These are phyloP conservation scores for Antheraea mylitta DNA, from an alignment of 1,140 invertebrate genomes.

Conservation along the genomic window DNA sequence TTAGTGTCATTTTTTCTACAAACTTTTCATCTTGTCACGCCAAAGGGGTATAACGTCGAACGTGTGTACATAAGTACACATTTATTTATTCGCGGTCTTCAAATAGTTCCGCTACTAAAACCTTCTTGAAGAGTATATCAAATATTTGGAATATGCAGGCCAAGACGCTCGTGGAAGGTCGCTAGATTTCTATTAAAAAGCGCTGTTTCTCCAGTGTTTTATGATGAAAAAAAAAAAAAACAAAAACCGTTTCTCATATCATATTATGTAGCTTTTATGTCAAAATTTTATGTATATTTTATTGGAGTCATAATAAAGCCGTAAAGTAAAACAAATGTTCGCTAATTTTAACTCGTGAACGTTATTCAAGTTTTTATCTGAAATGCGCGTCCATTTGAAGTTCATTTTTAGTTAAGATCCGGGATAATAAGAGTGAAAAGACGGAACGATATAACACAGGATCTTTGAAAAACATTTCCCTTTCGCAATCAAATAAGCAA, in stretches of 20 bases:
- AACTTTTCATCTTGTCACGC: too few relatives aligned
- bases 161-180: not conserved
- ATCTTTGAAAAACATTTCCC: too few relatives aligned
- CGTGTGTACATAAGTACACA: too few relatives aligned
- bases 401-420: not conserved
- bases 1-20: too few relatives aligned
- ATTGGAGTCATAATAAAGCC: not conserved
- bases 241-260: not conserved
- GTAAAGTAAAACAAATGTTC: not conserved
- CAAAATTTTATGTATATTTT: conserved; percentile 4
- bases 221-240: not conserved
- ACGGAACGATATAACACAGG: too few relatives aligned
- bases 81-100: too few relatives aligned
- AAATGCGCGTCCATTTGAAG: not conserved
- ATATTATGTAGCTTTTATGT: not conserved
- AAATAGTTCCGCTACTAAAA: not conserved
- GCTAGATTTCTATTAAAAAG: not conserved
- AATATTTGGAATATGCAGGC: not conserved
- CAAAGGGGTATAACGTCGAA: too few relatives aligned
- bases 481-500: too few relatives aligned
- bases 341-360: not conserved
- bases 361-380: not conserved
- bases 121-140: not conserved
- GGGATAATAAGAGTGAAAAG: not conserved
- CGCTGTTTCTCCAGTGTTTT: not conserved